Evolutionary conservation across 2,888 invertebrate genomes (phyloP).

Genomic region (Caradrina clavipalpis): DNA sequence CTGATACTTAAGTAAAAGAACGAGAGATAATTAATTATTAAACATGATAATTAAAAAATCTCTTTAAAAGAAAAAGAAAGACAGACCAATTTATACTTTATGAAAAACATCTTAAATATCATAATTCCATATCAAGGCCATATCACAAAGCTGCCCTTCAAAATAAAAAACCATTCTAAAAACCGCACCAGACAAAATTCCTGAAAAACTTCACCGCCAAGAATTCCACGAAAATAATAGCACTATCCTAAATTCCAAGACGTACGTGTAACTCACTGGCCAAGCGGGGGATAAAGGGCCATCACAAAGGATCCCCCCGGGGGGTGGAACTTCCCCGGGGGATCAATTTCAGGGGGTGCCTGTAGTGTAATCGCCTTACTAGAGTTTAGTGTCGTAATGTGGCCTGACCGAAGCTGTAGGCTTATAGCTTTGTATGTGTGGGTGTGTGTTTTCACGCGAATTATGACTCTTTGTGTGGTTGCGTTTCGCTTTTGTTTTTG

Average conservation of each 20-base stretch:
- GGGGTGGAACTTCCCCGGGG: slow-evolving; percentile 42
- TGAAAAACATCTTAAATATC: background rate
- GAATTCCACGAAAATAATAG: slow-evolving; percentile 55
- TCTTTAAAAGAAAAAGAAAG: too few species aligned
- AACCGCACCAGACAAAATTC: background rate
- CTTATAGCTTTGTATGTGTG: slow-evolving; percentile 27
- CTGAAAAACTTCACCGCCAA: slow-evolving; percentile 16
- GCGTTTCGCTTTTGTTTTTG: slow-evolving; percentile 42
- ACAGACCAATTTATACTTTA: too few species aligned
- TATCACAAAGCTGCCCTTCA: too few species aligned
- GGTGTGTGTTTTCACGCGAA: slow-evolving; percentile 61
- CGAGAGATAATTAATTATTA: too few species aligned
- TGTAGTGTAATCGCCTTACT: slow-evolving; percentile 64
- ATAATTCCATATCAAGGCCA: background rate
- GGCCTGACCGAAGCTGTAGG: slow-evolving; percentile 57
- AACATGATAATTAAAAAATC: too few species aligned
- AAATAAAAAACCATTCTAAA: background rate
- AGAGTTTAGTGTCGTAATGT: slow-evolving; percentile 65
- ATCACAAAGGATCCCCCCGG: slow-evolving; percentile 60
- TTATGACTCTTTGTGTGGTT: slow-evolving; percentile 59
- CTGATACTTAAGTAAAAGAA: too few species aligned
- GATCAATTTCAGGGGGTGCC: slow-evolving; percentile 66
- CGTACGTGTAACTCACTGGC: slow-evolving; percentile 61
- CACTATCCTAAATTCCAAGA: slow-evolving; percentile 60
- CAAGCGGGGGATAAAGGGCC: slow-evolving; percentile 61